Evolutionary conservation across 2,888 invertebrate species (phyloP), one percentile per base, ranked within the genome.

Genomic region (Drosophila tanythrix): DNA sequence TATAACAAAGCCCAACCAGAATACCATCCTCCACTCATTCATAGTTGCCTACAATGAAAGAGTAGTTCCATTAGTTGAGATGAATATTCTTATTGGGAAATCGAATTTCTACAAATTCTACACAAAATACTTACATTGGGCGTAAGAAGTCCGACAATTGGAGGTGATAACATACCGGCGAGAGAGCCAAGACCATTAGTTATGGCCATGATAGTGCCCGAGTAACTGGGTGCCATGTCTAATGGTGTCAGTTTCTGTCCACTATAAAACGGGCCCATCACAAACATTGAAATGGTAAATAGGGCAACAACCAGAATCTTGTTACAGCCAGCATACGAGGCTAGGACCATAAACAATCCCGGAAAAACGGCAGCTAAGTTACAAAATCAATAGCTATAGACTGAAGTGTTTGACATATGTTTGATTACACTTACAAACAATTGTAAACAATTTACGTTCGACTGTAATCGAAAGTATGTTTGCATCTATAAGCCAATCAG

Each of bases 1-100:
- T 5, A 97, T 94, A 0, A 88, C 95, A 2, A 96, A 94, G 38
- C 96, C 95, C 27, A 97, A 95, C 96, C 97, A 96, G 91, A 97
- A 97, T 0, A 97, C 97, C 0, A 94, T 82, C 25, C 96, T 94
- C 97, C 97, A 97, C 93, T 96, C 95, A 15, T 91, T 90, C 15
- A 96, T 82, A 0, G 94, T 94, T 35, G 95, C 94, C 95, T 95
- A 31, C 5, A 63, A 65, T n/a, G 0, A 50, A 25, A 33, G 13
- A 36, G 4, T 15, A 25, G 8, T n/a, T 29, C 5, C 13, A 27
- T 38, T 56, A 7, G 38, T 11, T 36, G 18, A 11, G 11, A n/a
- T 40, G n/a, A 36, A 6, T 55, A 25, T 36, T 38, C 5, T 18
- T 18, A n/a, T 27, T n/a, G 1, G 15, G n/a, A 35, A 33, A 3